A percentile compares a stretch with the other conserved stretches of the same genome.
These are phyloP conservation scores for Helicoverpa armigera DNA, from an alignment of 1,140 invertebrate genomes.

Conservation along the genomic window DNA sequence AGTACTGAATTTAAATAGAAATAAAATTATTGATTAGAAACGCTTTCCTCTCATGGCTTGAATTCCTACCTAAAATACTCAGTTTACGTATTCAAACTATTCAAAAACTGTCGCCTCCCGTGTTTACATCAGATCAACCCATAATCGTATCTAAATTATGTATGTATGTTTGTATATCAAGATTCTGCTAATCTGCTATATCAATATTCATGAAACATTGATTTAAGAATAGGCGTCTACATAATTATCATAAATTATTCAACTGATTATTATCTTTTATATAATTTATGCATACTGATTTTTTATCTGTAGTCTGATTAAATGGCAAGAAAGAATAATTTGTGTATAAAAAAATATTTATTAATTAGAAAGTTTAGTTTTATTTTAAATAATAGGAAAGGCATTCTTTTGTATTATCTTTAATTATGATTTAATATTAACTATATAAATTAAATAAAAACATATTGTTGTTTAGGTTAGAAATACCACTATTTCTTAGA, in stretches of 20 bases:
- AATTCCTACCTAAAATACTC: neutral
- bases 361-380: neutral
- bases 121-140: slow-evolving; percentile 17
- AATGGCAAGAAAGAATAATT: slow-evolving; percentile 5
- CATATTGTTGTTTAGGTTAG: too few species aligned
- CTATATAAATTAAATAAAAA: too few species aligned
- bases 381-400: too few species aligned
- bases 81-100: slow-evolving; percentile 21
- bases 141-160: slow-evolving; percentile 10
- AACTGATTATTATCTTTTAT: slow-evolving; percentile 32
- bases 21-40: neutral
- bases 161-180: slow-evolving; percentile 39
- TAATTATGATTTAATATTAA: too few species aligned
- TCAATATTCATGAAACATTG: slow-evolving; percentile 52
- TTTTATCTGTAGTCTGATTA: slow-evolving; percentile 31
- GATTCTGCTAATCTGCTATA: slow-evolving; percentile 47
- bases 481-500: neutral
- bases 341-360: neutral
- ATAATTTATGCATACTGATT: slow-evolving; percentile 26
- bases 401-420: neutral
- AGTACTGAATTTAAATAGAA: neutral
- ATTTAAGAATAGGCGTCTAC: slow-evolving; percentile 30
- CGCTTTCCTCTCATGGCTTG: slow-evolving; percentile 1
- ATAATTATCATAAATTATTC: slow-evolving; percentile 35
- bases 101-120: slow-evolving; percentile 31